phyloP scores from a whole-genome alignment of 2,113 vertebrate genomes.

The Microcebus jonahi region DNA sequence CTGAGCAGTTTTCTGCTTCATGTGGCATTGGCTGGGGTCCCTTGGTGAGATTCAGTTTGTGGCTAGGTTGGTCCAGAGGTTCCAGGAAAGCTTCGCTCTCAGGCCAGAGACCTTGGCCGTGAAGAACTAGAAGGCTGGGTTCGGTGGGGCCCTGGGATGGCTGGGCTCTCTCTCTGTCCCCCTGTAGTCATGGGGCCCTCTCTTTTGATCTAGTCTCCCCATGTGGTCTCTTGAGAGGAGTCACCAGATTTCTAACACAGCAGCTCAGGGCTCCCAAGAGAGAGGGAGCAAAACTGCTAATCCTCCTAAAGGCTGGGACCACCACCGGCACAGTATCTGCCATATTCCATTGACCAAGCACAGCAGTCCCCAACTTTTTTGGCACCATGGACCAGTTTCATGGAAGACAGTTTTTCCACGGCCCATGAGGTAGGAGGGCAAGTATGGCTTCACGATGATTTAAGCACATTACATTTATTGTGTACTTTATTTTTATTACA shows the following conservation, averaged over 20 bases:
- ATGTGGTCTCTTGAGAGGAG: background rate
- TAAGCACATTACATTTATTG: too few species aligned
- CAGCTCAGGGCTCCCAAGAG: background rate
- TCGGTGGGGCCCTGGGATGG: background rate
- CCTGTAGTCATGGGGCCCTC: background rate
- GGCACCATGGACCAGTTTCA: too few species aligned
- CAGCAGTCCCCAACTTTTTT: too few species aligned
- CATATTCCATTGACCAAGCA: rapidly evolving
- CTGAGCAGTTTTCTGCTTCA: background rate
- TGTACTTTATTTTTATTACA: too few species aligned
- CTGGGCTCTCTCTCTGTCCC: background rate
- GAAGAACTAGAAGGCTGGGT: background rate
- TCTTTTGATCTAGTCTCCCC: background rate
- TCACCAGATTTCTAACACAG: background rate
- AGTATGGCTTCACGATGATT: too few species aligned
- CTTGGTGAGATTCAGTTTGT: background rate
- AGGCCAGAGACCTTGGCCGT: background rate
- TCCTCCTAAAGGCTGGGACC: background rate
- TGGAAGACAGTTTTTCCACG: too few species aligned
- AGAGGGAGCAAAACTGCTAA: background rate
- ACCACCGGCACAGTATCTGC: background rate
- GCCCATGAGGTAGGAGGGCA: too few species aligned
- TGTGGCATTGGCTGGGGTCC: background rate
- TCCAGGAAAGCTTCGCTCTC: background rate
- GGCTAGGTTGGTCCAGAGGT: background rate